phyloP scores from a whole-genome alignment of 2,888 invertebrate genomes.

The Heterodera filipjevi region DNA sequence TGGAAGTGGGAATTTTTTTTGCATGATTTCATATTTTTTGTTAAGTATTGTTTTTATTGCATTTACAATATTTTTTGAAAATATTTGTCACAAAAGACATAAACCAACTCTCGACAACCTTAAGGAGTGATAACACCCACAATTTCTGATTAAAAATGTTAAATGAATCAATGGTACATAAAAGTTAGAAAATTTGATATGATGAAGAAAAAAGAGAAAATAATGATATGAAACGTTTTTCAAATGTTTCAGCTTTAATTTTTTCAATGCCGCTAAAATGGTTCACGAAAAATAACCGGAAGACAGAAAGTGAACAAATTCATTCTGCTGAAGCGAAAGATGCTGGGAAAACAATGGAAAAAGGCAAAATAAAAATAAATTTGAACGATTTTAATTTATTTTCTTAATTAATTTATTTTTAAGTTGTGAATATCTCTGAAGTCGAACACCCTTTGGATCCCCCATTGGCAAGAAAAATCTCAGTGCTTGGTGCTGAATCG shows the following conservation, averaged over 20 bases:
- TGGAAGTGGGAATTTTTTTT: too few species aligned
- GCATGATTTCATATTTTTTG: too few species aligned
- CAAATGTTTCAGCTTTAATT: not conserved
- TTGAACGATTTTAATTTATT: not conserved
- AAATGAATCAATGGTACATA: not conserved
- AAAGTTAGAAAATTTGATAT: too few species aligned
- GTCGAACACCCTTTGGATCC: slow-evolving; percentile 25
- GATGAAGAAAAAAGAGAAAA: not conserved
- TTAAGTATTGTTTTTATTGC: too few species aligned
- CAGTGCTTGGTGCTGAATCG: slow-evolving; percentile 42
- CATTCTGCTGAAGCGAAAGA: not conserved
- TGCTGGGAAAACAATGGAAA: not conserved
- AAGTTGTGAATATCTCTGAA: not conserved
- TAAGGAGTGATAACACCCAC: too few species aligned
- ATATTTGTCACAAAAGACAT: too few species aligned
- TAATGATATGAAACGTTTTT: not conserved
- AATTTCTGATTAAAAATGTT: too few species aligned
- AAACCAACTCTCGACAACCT: too few species aligned
- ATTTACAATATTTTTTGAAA: too few species aligned
- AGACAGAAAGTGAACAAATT: not conserved
- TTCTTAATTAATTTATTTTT: too few species aligned
- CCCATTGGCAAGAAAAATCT: slow-evolving; percentile 41
- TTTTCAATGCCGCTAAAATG: slow-evolving; percentile 8
- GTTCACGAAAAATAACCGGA: not conserved
- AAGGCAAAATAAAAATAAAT: not conserved